These are phyloP conservation scores for Xestoiulus laeticollis DNA, from an alignment of 2,888 invertebrate genomes.

Conservation along the genomic window DNA sequence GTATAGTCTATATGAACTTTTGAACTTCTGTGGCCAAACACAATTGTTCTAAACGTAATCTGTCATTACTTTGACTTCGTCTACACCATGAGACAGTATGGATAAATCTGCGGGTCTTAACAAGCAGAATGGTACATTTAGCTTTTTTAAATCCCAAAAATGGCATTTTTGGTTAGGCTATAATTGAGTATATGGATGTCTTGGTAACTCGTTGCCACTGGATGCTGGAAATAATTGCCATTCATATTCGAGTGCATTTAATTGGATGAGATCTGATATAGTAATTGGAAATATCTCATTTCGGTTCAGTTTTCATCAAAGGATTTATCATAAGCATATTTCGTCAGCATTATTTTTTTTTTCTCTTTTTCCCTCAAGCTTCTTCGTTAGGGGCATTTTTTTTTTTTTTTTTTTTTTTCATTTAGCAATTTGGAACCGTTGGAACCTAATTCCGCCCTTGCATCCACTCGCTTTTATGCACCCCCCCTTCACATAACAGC, in stretches of 20 bases:
- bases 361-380: neutral
- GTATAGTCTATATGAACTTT: too few relatives aligned
- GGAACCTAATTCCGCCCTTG: neutral
- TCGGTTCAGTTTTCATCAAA: constrained; percentile 39
- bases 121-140: neutral
- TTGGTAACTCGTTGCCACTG: neutral
- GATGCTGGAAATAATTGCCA: constrained; percentile 41
- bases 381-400: constrained; percentile 5
- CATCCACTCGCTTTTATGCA: neutral
- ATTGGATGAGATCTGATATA: constrained; percentile 6
- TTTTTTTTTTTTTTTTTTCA: neutral
- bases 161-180: neutral
- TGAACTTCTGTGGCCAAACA: too few relatives aligned
- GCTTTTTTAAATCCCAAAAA: neutral
- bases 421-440: neutral
- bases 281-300: constrained; percentile 39
- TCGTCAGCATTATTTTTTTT: constrained; percentile 30
- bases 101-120: too few relatives aligned
- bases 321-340: constrained; percentile 35
- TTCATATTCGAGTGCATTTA: constrained; percentile 43
- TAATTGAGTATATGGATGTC: neutral
- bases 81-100: too few relatives aligned
- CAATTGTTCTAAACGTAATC: too few relatives aligned
- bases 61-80: too few relatives aligned
- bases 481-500: neutral